Evolutionary conservation across 2,888 invertebrate genomes (phyloP).

Genomic region (Pyrrhosoma nymphula): DNA sequence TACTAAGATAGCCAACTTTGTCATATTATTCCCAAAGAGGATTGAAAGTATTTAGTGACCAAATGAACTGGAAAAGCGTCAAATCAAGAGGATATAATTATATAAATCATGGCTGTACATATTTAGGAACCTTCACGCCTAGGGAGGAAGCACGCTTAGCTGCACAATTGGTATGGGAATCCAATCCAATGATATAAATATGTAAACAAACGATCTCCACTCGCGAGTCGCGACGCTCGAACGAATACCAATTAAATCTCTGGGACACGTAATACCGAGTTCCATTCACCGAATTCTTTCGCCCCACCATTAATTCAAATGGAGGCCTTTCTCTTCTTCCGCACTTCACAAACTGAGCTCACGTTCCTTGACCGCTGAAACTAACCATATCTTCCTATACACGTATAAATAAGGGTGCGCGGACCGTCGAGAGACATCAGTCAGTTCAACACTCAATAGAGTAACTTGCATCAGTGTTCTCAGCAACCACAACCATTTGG

Average conservation of each 20-base stretch:
- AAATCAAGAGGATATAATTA: too few species aligned
- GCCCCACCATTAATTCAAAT: neutral
- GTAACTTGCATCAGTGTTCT: neutral
- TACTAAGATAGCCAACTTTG: too few species aligned
- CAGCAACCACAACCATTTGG: neutral
- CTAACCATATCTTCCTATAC: neutral
- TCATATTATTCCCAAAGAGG: too few species aligned
- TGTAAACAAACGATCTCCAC: neutral
- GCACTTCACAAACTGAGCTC: neutral
- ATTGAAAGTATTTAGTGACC: too few species aligned
- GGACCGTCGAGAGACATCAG: neutral
- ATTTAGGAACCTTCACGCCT: too few species aligned
- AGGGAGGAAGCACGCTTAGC: neutral
- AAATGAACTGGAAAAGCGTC: too few species aligned
- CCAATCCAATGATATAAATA: neutral
- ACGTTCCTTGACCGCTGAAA: neutral
- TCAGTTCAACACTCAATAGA: neutral
- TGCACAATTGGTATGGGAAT: neutral
- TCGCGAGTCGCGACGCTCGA: neutral
- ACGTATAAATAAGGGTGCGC: neutral
- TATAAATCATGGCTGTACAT: too few species aligned
- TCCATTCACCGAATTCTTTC: constrained; percentile 47
- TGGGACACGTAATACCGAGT: constrained; percentile 7
- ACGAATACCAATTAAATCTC: neutral
- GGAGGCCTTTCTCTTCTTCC: neutral